Percentiles rank a stretch among this genome's conserved stretches.
phyloP scores from a whole-genome alignment of 2,113 vertebrate species.

The Chloropsis cyanopogon region DNA sequence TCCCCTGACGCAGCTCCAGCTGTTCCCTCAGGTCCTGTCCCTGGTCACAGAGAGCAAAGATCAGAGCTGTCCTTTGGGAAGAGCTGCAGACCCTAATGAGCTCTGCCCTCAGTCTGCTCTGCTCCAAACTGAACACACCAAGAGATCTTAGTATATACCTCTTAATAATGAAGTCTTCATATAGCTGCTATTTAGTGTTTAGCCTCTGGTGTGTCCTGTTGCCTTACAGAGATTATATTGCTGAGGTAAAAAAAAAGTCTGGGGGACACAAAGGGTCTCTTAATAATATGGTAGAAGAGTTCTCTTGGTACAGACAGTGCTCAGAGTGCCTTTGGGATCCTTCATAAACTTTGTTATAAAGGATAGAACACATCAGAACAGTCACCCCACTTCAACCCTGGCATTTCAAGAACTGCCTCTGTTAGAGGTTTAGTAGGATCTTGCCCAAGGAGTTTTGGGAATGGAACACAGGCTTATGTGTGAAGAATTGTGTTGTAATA shows the following conservation, averaged over 20 bases:
- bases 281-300: background rate
- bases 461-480: background rate
- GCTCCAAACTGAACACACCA: background rate
- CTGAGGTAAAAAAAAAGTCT: background rate
- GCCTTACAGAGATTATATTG: background rate
- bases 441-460: background rate
- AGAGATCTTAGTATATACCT: background rate
- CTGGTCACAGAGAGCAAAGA: background rate
- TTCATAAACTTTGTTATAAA: background rate
- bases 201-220: background rate
- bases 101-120: background rate
- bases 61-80: accelerated
- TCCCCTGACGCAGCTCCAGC: background rate
- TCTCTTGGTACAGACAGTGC: background rate
- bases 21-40: background rate
- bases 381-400: background rate
- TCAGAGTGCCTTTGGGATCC: background rate
- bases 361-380: background rate
- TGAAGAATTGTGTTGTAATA: background rate
- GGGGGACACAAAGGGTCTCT: background rate
- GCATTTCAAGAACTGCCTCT: background rate
- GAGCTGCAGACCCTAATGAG: background rate
- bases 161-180: background rate
- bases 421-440: background rate
- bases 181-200: background rate